Conservation (phyloP, 1,140 invertebrate genomes). For the Drosophila leontia region DNA sequence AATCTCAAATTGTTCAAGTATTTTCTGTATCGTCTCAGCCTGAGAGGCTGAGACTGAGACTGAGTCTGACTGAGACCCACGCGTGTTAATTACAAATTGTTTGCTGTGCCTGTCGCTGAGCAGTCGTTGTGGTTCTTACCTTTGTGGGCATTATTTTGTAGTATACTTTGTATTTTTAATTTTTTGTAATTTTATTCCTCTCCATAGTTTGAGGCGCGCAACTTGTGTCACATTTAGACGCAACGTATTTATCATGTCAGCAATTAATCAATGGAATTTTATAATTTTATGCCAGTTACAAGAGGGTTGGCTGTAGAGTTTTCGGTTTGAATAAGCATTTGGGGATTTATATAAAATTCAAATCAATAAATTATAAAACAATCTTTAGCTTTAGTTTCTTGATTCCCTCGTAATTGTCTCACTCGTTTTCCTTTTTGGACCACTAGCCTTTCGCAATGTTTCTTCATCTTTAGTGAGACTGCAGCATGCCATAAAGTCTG, state of each 20-base stretch:
- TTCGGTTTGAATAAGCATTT: constrained; percentile 16
- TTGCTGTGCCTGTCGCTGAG: constrained; percentile 66
- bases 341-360: constrained; percentile 30
- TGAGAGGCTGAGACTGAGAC: constrained; percentile 1
- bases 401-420: constrained; percentile 20
- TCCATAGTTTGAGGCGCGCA: constrained; percentile 38
- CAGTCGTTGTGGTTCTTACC: constrained; percentile 64
- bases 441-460: constrained; percentile 26
- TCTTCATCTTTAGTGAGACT: constrained; percentile 46
- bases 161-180: constrained; percentile 23
- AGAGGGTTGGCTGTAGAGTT: constrained; percentile 19
- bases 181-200: constrained; percentile 42
- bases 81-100: constrained; percentile 80
- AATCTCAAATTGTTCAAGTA: constrained; percentile 42
- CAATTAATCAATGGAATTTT: constrained; percentile 74
- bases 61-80: constrained; percentile 49
- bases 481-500: constrained; percentile 52
- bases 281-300: constrained; percentile 55
- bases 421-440: constrained; percentile 17
- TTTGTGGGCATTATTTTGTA: constrained; percentile 69
- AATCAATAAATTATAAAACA: neutral
- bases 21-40: constrained; percentile 48
- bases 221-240: constrained; percentile 77
- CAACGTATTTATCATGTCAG: constrained; percentile 77
- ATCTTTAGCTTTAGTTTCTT: neutral